These are phyloP conservation scores for Carettochelys insculpta DNA, from an alignment of 2,113 vertebrate species.

Conservation along the genomic window DNA sequence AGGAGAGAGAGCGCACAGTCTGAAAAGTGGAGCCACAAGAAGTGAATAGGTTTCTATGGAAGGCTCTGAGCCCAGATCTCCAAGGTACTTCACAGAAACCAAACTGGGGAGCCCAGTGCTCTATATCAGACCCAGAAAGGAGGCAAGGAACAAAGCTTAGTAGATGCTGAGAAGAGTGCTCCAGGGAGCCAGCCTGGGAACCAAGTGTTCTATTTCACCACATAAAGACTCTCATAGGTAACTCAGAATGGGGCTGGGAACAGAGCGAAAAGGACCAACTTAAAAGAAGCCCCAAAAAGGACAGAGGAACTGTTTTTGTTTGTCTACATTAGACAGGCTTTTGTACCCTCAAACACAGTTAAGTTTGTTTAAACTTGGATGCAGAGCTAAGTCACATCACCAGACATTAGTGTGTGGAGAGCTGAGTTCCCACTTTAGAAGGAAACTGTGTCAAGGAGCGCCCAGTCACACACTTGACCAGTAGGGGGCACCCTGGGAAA, in stretches of 20 bases:
- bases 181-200: background rate
- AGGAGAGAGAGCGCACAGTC: background rate
- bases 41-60: background rate
- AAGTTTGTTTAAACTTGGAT: background rate
- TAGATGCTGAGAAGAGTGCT: background rate
- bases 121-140: background rate
- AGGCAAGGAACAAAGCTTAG: background rate
- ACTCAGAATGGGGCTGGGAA: background rate
- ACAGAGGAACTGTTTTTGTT: background rate
- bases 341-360: background rate
- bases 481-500: background rate
- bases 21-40: background rate
- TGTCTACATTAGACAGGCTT: background rate
- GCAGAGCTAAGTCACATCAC: background rate
- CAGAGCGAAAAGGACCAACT: background rate
- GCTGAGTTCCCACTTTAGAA: background rate
- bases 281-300: background rate
- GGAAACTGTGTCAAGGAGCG: background rate
- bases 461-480: background rate
- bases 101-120: background rate
- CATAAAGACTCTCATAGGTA: background rate
- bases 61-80: background rate
- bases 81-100: background rate
- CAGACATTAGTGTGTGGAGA: background rate
- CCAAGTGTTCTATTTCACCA: background rate